Conservation (phyloP, 2,797 vertebrate genomes). For the Poeciliopsis gracilis region DNA sequence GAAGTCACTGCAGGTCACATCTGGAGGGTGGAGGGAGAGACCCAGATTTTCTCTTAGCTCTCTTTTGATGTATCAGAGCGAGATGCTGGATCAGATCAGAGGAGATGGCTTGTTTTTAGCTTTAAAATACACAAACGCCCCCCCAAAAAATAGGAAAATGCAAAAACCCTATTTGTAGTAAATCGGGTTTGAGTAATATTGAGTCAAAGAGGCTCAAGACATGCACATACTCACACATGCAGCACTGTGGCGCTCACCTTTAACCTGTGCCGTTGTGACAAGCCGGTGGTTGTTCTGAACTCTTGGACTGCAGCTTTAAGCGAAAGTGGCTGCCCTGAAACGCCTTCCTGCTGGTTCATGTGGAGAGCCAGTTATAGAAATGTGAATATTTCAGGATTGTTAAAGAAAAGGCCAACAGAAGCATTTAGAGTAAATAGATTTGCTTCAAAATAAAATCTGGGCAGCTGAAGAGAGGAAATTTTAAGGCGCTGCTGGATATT, state of each 20-base stretch:
- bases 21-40: slow-evolving; percentile 40
- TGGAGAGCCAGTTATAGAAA: slow-evolving; percentile 13
- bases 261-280: slow-evolving; percentile 52
- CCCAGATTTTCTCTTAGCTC: slow-evolving; percentile 41
- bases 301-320: slow-evolving; percentile 40
- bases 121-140: slow-evolving; percentile 6
- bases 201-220: slow-evolving; percentile 21
- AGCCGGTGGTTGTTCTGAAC: slow-evolving; percentile 35
- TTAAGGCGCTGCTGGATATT: background rate
- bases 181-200: slow-evolving; percentile 20
- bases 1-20: slow-evolving; percentile 68
- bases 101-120: background rate
- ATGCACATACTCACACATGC: slow-evolving; percentile 2
- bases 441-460: slow-evolving; percentile 9
- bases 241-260: slow-evolving; percentile 32
- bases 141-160: slow-evolving; percentile 1
- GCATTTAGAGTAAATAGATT: background rate
- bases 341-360: slow-evolving; percentile 31
- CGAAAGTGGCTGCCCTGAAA: slow-evolving; percentile 41
- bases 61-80: slow-evolving; percentile 55
- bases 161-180: slow-evolving; percentile 9
- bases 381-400: slow-evolving; percentile 11
- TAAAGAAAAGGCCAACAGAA: background rate
- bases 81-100: slow-evolving; percentile 24
- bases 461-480: background rate